Evolutionary conservation across 2,888 invertebrate species (phyloP), one percentile per base, ranked within the genome.

Genomic region (Phortica okadai): DNA sequence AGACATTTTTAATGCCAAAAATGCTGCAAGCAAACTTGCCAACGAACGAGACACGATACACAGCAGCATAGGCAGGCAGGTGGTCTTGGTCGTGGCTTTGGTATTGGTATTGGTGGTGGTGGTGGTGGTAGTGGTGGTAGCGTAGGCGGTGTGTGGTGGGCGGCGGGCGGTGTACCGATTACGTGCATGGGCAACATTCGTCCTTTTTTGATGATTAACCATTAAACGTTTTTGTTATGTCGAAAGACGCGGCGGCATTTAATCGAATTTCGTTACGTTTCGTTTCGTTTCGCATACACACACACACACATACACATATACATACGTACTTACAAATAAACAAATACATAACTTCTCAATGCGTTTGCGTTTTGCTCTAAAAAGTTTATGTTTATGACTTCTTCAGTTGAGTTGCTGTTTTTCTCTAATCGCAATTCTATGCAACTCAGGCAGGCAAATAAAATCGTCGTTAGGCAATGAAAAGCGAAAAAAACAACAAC

Each of bases 161-260:
- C 4, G 33, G 33, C 1, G 4, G 33, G 33, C 33, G 33, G 33
- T 5, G 1, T 33, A 33, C 33, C 33, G 33, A 33, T 33, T 33
- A 33, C 33, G 33, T 33, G 33, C 33, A 11, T 8, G 70, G 33
- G 33, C 33, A 33, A 33, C 33, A 33, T 33, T 10, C 21, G 72
- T 50, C 45, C 72, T 69, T 59, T 73, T 75, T 73, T 73, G 74
- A 77, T 79, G 79, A 82, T 81, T 81, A 76, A 76, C 78, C 69
- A 82, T 82, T 80, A 82, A 82, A 80, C 77, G 76, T 76, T 82
- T 81, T 81, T 33, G 33, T 33, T 33, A 33, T 33, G 80, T 76
- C 73, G 50, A 72, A 41, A 33, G 33, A 58, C 59, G 74, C 45
- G 73, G 42, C 72, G 14, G 8, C 10, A 42, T 42, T 54, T 58